Conservation (phyloP, 92 coral and sea anemone species). For the Virgularia gustaviana region DNA sequence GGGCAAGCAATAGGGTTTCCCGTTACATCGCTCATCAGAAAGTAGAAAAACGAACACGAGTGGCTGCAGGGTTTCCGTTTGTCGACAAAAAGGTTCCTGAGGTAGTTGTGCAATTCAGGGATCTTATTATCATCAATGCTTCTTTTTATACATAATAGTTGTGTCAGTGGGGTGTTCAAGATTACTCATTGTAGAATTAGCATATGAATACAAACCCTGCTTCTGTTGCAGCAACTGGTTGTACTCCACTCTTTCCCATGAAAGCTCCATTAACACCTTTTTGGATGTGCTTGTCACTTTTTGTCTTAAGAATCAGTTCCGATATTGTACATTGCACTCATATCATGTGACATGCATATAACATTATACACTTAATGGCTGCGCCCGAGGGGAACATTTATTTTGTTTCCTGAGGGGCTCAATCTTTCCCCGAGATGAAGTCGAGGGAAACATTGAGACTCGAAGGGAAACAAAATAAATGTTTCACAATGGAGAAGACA, state of each 20-base stretch:
- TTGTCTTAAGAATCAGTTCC: not conserved
- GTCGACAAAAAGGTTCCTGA: not conserved
- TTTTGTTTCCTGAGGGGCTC: too few species aligned
- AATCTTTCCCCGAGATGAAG: too few species aligned
- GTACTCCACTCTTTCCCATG: conserved; percentile 71
- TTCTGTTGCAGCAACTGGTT: conserved; percentile 54
- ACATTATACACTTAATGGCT: too few species aligned
- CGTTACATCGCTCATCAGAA: conserved; percentile 2
- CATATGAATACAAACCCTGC: conserved; percentile 27
- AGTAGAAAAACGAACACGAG: conserved; percentile 6
- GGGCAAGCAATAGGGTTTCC: conserved; percentile 11
- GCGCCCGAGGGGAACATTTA: too few species aligned
- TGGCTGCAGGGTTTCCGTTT: conserved; percentile 22
- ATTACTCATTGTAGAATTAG: too few species aligned
- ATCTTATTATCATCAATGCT: not conserved
- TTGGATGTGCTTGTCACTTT: conserved; percentile 39
- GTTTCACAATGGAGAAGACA: too few species aligned
- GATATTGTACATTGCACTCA: conserved; percentile 20
- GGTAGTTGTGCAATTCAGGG: too few species aligned
- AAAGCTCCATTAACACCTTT: conserved; percentile 46
- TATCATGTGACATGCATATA: too few species aligned
- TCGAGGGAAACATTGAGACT: too few species aligned
- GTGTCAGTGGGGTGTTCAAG: too few species aligned
- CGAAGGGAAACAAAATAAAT: too few species aligned
- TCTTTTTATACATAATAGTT: not conserved